Evolutionary conservation across 2,888 invertebrate genomes (phyloP), one percentile per base, ranked within the genome.

Genomic region (Drosophila kuntzei): DNA sequence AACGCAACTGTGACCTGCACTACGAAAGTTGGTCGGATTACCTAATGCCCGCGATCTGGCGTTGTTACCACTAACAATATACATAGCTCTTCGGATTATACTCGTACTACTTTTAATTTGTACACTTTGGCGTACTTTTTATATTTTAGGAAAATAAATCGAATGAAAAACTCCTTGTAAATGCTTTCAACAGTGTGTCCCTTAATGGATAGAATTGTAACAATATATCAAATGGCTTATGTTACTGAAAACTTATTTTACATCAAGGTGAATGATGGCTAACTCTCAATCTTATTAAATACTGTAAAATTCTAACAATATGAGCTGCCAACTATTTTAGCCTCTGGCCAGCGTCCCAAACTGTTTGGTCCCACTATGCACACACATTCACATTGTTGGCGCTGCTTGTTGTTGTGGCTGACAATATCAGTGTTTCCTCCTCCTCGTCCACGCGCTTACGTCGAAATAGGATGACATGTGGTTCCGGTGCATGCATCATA

Each of bases 401-500:
- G 27, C 22, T 4, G 5, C 20, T 29, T 4, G 55, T 27, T 18
- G 39, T 9, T 20, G 54, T 25, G n/a, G 53, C 1, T 29, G 27
- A 32, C 36, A 46, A 36, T 16, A 22, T 3, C 8, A 36, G 32
- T 3, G 37, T 12, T 11, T 46, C 18, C 7, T 22, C n/a, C 6
- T 46, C 63, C 1, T 73, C 76, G 27, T 80, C 85, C 0, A 83
- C 78, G 5, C 89, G 87, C 34, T 94, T 94, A 82, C 96, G 93
- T 27, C 97, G 93, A 91, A 98, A 98, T 22, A 98, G 93, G 62
- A 98, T 92, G 1, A 98, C 96, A 89, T 98, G 97, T 0, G 97
- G 98, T 89, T 98, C 98, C 39, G 98, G 98, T 18, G 95, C 95
- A 91, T 98, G 98, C 77, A 97, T 95, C 97, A 92, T 92, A 44